These are phyloP conservation scores for Danio jaintianensis DNA, from an alignment of 2,797 vertebrate species.

Conservation along the genomic window DNA sequence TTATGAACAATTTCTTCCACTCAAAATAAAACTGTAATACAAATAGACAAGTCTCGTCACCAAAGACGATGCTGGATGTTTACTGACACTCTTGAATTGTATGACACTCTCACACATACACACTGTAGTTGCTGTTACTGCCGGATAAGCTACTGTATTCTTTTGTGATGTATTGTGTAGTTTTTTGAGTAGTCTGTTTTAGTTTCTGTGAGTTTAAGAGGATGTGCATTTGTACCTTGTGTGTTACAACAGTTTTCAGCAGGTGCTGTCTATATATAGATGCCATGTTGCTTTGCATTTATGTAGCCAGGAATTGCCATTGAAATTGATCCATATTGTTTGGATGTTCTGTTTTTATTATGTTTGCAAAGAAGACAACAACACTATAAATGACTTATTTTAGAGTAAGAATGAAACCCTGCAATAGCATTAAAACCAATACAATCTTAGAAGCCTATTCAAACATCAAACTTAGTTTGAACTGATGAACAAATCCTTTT, in stretches of 20 bases:
- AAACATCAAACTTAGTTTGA: background rate
- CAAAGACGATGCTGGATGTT: constrained; percentile 57
- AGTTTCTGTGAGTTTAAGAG: constrained; percentile 6
- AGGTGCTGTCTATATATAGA: constrained; percentile 39
- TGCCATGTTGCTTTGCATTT: constrained; percentile 46
- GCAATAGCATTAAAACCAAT: constrained; percentile 6
- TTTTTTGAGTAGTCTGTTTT: constrained; percentile 31
- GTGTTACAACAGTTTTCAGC: constrained; percentile 15
- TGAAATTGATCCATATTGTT: constrained; percentile 6
- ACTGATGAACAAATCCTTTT: constrained; percentile 14
- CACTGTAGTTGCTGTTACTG: constrained; percentile 43
- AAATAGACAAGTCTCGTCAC: constrained; percentile 28
- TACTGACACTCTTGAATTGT: constrained; percentile 54
- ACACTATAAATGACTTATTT: background rate
- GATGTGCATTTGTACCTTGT: constrained; percentile 28
- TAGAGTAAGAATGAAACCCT: constrained; percentile 8
- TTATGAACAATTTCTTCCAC: background rate
- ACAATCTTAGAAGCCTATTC: background rate
- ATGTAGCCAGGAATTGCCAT: constrained; percentile 47
- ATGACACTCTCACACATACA: background rate
- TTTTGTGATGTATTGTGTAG: constrained; percentile 39
- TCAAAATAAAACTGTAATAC: constrained; percentile 4
- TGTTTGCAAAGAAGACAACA: background rate
- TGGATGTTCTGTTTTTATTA: background rate
- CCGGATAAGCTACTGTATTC: constrained; percentile 54